phyloP scores from a whole-genome alignment of 2,797 vertebrate species.

The Hydrocynus forskahlii region DNA sequence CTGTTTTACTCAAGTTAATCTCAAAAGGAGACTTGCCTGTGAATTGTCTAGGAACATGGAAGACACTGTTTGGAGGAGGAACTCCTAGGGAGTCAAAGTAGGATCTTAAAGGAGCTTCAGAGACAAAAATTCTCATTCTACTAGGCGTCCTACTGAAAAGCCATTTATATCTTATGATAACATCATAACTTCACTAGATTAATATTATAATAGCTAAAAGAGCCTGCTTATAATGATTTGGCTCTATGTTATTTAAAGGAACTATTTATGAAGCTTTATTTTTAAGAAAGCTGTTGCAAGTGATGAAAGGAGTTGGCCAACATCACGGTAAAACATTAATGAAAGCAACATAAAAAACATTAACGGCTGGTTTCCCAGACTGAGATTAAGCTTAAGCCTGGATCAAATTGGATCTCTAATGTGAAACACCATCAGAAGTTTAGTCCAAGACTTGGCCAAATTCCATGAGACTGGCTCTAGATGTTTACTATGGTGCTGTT shows the following conservation, averaged over 20 bases:
- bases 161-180: background rate
- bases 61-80: background rate
- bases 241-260: background rate
- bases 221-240: no score
- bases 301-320: no score
- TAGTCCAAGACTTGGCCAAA: no score
- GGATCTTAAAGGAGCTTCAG: background rate
- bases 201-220: background rate
- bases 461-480: no score
- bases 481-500: no score
- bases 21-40: background rate
- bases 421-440: no score
- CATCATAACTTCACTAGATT: background rate
- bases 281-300: background rate
- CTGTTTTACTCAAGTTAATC: conserved; percentile 29
- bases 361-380: no score
- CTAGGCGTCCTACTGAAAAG: background rate
- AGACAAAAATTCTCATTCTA: background rate
- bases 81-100: background rate
- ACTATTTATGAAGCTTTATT: background rate
- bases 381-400: no score
- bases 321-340: no score
- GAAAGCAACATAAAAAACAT: no score
- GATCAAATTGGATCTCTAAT: no score
- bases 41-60: background rate